Percentiles rank a stretch among this genome's conserved stretches.
Evolutionary conservation across 2,113 vertebrate genomes (phyloP).

Genomic region (Ictalurus furcatus): DNA sequence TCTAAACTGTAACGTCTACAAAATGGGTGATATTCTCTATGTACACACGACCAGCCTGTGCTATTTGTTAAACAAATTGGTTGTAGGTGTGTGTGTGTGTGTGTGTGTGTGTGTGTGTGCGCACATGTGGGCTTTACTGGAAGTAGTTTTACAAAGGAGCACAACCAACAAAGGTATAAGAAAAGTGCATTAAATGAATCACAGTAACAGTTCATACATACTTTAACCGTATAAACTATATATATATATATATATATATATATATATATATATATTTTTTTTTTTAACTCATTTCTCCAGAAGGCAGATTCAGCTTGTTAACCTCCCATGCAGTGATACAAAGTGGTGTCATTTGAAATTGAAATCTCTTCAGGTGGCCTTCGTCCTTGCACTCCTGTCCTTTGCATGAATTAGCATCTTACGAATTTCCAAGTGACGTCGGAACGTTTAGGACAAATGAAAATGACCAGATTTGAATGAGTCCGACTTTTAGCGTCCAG

Average conservation of each 20-base stretch:
- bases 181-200: background rate
- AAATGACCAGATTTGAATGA: conserved; percentile 51
- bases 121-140: background rate
- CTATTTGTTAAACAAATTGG: conserved; percentile 40
- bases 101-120: conserved; percentile 26
- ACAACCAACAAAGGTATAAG: background rate
- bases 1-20: background rate
- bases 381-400: background rate
- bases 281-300: background rate
- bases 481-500: background rate
- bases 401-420: conserved; percentile 53
- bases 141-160: background rate
- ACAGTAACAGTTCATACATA: background rate
- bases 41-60: background rate
- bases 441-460: conserved; percentile 39
- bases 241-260: too few relatives aligned
- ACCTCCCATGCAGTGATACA: background rate
- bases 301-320: background rate
- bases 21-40: background rate
- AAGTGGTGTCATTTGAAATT: conserved; percentile 18
- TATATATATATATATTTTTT: too few relatives aligned
- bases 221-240: background rate
- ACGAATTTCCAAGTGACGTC: conserved; percentile 39
- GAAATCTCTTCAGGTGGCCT: conserved; percentile 9
- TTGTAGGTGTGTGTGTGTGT: conserved; percentile 12